phyloP scores from a whole-genome alignment of 2,113 vertebrate species.

The Lethenteron reissneri region DNA sequence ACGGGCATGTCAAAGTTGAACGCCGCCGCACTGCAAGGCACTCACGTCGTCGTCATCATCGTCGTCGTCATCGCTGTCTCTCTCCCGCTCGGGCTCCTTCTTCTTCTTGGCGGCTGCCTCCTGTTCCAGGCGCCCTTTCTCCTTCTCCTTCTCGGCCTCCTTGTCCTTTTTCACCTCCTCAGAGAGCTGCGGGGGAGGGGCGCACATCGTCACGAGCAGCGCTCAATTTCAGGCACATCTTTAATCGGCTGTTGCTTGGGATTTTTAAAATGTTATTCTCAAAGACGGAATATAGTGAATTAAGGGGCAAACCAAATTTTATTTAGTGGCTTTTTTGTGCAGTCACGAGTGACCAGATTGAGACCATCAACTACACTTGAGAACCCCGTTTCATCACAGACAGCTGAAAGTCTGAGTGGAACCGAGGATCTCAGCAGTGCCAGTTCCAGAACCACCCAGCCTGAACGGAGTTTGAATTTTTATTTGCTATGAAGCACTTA shows the following conservation, averaged over 20 bases:
- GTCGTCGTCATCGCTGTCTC: constrained; percentile 46
- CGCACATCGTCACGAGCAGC: background rate
- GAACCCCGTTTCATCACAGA: too few species aligned
- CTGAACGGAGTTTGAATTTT: too few species aligned
- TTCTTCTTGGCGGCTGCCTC: constrained; percentile 36
- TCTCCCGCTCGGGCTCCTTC: constrained; percentile 53
- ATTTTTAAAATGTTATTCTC: background rate
- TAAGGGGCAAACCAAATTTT: too few species aligned
- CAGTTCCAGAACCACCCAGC: too few species aligned
- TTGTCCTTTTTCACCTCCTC: constrained; percentile 78
- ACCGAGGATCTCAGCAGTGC: too few species aligned
- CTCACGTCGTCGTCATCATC: constrained; percentile 33
- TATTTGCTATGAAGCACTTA: too few species aligned
- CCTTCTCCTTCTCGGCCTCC: constrained; percentile 50
- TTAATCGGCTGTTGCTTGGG: background rate
- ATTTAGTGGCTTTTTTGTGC: too few species aligned
- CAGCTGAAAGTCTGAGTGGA: too few species aligned
- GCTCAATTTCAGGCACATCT: background rate
- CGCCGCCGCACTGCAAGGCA: background rate
- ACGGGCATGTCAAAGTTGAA: too few species aligned
- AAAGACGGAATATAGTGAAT: background rate
- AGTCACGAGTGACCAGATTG: too few species aligned
- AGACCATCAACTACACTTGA: too few species aligned
- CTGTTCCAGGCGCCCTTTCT: constrained; percentile 31
- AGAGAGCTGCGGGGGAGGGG: constrained; percentile 27